These are phyloP conservation scores for Sylvietta virens DNA, from an alignment of 2,113 vertebrate genomes.

Conservation along the genomic window DNA sequence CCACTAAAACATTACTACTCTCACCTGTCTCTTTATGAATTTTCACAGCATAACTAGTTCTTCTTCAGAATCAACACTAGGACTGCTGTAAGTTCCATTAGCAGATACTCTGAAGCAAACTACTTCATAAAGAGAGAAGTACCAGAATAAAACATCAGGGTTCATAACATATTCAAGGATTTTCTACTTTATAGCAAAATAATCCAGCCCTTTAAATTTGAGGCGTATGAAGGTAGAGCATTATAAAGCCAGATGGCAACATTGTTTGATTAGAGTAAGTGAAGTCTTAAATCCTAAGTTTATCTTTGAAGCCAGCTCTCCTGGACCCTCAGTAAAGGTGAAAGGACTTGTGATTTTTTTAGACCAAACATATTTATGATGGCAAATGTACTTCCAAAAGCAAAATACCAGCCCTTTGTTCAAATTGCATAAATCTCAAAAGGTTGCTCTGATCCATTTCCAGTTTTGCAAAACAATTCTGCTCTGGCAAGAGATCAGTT, in stretches of 20 bases:
- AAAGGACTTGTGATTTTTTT: slow-evolving; percentile 15
- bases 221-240: not conserved
- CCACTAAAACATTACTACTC: not conserved
- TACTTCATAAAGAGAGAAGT: not conserved
- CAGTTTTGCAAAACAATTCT: slow-evolving; percentile 46
- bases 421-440: not conserved
- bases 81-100: not conserved
- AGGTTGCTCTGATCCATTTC: slow-evolving; percentile 52
- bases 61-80: not conserved
- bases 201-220: not conserved
- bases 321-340: not conserved
- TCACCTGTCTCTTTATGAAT: not conserved
- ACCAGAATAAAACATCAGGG: not conserved
- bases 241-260: not conserved
- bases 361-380: slow-evolving; percentile 9
- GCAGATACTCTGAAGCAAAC: not conserved
- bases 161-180: not conserved
- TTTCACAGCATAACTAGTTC: not conserved
- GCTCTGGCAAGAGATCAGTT: slow-evolving; percentile 52
- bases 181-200: not conserved
- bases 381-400: slow-evolving; percentile 20
- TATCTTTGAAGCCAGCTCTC: not conserved
- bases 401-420: slow-evolving; percentile 17
- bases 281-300: not conserved
- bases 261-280: not conserved